These are phyloP conservation scores for Garra rufa DNA, from an alignment of 2,113 vertebrate species.

Conservation along the genomic window DNA sequence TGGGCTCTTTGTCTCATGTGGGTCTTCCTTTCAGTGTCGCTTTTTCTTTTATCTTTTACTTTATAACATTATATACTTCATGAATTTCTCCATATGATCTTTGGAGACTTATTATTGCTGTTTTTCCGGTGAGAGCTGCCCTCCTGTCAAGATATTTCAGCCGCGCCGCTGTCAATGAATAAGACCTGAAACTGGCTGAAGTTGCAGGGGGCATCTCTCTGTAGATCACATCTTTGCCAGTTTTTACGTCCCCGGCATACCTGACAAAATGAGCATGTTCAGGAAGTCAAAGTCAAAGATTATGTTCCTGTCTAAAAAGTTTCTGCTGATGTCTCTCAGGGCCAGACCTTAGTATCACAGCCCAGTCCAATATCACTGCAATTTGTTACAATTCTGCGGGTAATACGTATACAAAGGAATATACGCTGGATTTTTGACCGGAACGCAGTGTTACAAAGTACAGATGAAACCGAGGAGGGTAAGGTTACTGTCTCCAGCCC, in stretches of 20 bases:
- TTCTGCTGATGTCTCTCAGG: background rate
- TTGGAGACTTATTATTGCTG: slow-evolving; percentile 7
- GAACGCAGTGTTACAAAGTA: background rate
- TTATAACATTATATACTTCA: background rate
- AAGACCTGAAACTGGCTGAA: background rate
- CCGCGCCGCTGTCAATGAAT: background rate
- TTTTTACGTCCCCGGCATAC: slow-evolving; percentile 3
- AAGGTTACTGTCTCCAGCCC: slow-evolving; percentile 2
- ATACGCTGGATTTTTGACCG: background rate
- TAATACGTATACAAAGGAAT: background rate
- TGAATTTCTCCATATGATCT: background rate
- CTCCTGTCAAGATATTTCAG: slow-evolving; percentile 25
- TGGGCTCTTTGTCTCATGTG: background rate
- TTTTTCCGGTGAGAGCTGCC: slow-evolving; percentile 9
- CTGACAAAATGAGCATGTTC: slow-evolving; percentile 37
- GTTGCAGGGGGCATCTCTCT: slow-evolving; percentile 2
- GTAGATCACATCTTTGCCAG: background rate
- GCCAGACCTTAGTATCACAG: slow-evolving; percentile 3
- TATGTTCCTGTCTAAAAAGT: slow-evolving; percentile 9
- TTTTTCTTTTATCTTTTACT: background rate
- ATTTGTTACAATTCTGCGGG: background rate
- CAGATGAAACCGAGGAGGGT: background rate
- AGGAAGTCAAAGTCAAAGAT: slow-evolving; percentile 34
- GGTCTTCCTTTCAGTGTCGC: background rate
- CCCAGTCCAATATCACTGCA: background rate